A percentile compares a stretch with the other conserved stretches of the same genome.
These are phyloP conservation scores for Eristalis arbustorum DNA, from an alignment of 2,888 invertebrate genomes.

Conservation along the genomic window DNA sequence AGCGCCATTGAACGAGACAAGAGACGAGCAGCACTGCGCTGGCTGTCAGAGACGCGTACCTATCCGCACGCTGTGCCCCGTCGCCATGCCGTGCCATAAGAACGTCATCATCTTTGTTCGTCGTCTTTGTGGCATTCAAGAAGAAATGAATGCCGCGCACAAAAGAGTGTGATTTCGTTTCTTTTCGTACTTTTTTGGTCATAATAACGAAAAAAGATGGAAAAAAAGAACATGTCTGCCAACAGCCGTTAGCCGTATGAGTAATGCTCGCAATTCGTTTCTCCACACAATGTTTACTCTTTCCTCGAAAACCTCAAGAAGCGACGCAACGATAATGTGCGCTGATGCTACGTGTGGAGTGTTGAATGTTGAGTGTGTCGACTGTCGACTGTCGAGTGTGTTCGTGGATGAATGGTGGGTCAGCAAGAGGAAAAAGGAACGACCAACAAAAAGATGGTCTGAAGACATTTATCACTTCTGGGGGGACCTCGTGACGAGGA, in stretches of 20 bases:
- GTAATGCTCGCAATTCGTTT: slow-evolving; percentile 62
- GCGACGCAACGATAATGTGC: neutral
- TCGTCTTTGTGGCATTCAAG: neutral
- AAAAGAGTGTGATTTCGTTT: neutral
- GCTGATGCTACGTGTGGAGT: slow-evolving; percentile 40
- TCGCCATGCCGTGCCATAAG: no score
- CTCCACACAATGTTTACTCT: slow-evolving; percentile 48
- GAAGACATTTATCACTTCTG: neutral
- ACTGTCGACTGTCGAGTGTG: neutral
- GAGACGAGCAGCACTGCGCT: slow-evolving; percentile 7
- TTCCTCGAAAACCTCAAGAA: slow-evolving; percentile 43
- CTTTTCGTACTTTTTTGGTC: slow-evolving; percentile 6
- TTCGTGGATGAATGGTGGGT: slow-evolving; percentile 56
- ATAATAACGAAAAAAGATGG: neutral
- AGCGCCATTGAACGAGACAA: neutral
- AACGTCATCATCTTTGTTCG: slow-evolving; percentile 51
- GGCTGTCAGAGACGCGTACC: slow-evolving; percentile 13
- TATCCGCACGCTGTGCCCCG: neutral
- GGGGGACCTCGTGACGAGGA: neutral
- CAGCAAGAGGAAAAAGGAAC: slow-evolving; percentile 1
- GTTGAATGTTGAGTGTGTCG: slow-evolving; percentile 16
- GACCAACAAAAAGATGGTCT: neutral
- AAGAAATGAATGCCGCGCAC: slow-evolving; percentile 5
- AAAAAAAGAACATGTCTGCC: slow-evolving; percentile 16
- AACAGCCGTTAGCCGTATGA: slow-evolving; percentile 59